A percentile compares a stretch with the other conserved stretches of the same genome.
Conservation (phyloP, 1,140 invertebrate species). For the Cotesia chilonis region DNA sequence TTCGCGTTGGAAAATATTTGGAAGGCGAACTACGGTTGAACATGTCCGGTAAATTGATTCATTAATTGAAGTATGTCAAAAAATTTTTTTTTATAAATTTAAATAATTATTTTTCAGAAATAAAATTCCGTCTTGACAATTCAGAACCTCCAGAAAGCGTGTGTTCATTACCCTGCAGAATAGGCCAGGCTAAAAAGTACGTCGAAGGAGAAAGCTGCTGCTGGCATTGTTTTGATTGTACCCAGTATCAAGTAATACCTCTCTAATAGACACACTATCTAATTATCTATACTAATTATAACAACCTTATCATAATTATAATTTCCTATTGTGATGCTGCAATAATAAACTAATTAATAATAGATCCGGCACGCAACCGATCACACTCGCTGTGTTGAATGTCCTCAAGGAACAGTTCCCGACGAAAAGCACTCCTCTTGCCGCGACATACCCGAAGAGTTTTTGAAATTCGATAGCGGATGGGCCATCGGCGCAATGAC, state of each 20-base stretch:
- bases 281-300: too few relatives aligned
- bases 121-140: conserved; percentile 81
- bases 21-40: conserved; percentile 82
- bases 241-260: conserved; percentile 81
- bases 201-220: conserved; percentile 92
- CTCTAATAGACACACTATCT: too few relatives aligned
- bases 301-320: too few relatives aligned
- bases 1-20: conserved; percentile 84
- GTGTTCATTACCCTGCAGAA: conserved; percentile 85
- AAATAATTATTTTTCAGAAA: conserved; percentile 66
- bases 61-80: not conserved
- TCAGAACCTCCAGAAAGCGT: conserved; percentile 84
- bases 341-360: conserved; percentile 28
- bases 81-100: too few relatives aligned
- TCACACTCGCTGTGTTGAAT: conserved; percentile 85
- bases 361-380: conserved; percentile 81
- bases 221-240: conserved; percentile 96
- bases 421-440: conserved; percentile 79
- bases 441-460: conserved; percentile 83
- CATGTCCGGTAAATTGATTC: conserved; percentile 73
- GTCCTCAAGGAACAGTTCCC: conserved; percentile 83
- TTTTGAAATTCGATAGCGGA: conserved; percentile 79
- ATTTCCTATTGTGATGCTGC: too few relatives aligned
- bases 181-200: conserved; percentile 90
- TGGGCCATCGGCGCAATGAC: conserved; percentile 92